phyloP scores from a whole-genome alignment of 2,113 vertebrate species.

The Falcunculus frontatus region DNA sequence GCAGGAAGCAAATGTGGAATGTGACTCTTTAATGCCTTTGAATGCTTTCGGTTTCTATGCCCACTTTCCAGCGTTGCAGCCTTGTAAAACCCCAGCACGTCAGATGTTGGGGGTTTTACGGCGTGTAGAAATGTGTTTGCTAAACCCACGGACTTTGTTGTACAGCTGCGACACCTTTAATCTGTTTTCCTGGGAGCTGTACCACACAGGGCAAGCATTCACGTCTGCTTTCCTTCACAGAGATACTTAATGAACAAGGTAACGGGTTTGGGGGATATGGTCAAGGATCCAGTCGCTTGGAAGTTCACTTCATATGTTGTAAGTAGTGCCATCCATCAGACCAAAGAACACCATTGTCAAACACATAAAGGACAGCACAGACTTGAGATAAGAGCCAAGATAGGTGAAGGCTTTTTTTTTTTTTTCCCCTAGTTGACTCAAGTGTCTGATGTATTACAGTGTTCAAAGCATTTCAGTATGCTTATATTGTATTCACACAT shows the following conservation, averaged over 20 bases:
- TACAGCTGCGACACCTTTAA: constrained; percentile 51
- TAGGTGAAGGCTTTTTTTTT: not conserved
- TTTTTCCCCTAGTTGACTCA: not conserved
- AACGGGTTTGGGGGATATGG: no score
- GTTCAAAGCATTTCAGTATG: constrained; percentile 50
- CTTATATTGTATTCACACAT: constrained; percentile 50
- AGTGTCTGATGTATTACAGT: constrained; percentile 34
- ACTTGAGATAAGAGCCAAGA: not conserved
- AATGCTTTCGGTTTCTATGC: constrained; percentile 24
- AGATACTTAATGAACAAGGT: not conserved
- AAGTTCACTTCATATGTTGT: rapidly evolving
- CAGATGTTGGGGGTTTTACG: constrained; percentile 64
- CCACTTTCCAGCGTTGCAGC: constrained; percentile 40
- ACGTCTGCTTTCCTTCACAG: not conserved
- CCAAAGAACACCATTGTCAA: not conserved
- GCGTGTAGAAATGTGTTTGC: constrained; percentile 48
- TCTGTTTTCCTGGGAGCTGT: not conserved
- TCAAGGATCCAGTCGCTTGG: not conserved
- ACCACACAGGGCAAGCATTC: not conserved
- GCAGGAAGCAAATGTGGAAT: constrained; percentile 20
- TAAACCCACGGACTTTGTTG: constrained; percentile 29
- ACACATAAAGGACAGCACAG: not conserved
- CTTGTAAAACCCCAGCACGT: constrained; percentile 69
- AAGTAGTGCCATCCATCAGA: not conserved
- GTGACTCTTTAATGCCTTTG: constrained; percentile 42